Base-by-base conservation (phyloP, 2,113 vertebrate species). In the Lepidothrix coronata region DNA sequence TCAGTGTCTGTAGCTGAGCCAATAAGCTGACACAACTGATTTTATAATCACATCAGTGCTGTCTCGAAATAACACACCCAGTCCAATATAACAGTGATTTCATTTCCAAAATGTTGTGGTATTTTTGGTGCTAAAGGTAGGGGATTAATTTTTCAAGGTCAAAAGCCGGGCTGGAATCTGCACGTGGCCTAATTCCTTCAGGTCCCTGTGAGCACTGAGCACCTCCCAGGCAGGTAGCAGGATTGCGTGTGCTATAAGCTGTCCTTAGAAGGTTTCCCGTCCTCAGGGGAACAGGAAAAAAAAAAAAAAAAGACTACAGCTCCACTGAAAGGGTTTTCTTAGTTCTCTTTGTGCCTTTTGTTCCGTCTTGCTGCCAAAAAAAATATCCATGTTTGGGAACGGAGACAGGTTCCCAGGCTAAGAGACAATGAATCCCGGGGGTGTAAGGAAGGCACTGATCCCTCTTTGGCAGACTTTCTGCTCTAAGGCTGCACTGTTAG, bases 361-460 rank as follows among this genome's bases (percentile, higher is more conserved):
- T 97, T 97, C 92, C 28, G 0, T 96, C 88, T 94, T 80, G 89
- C 78, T 97, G 97, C 97, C 97, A 97, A 96, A 87, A 96, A 96
- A 95, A 97, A 97, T 96, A 97, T 96, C 78, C 93, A 70, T 93
- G 87, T 95, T 97, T 96, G 96, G 93, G 96, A 97, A 96, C 22
- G 9, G 85, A 96, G 95, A 94, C 87, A 96, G 96, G 97, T 97
- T 97, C 95, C 97, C 95, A 97, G 95, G 91, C 95, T 92, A 61
- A 91, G 91, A 97, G 96, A 97, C 96, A 97, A 97, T 97, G 97
- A 96, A 95, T 88, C 87, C 91, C 75, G 94, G 92, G 97, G 88
- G 92, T 62, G 94, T 85, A 49, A 93, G 91, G 95, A 93, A 93
- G 95, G 97, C 95, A 89, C n/a, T 19, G 79, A 92, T 94, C 92